Base-by-base conservation (phyloP, 1,140 invertebrate genomes). In the Penaeus vannamei region DNA sequence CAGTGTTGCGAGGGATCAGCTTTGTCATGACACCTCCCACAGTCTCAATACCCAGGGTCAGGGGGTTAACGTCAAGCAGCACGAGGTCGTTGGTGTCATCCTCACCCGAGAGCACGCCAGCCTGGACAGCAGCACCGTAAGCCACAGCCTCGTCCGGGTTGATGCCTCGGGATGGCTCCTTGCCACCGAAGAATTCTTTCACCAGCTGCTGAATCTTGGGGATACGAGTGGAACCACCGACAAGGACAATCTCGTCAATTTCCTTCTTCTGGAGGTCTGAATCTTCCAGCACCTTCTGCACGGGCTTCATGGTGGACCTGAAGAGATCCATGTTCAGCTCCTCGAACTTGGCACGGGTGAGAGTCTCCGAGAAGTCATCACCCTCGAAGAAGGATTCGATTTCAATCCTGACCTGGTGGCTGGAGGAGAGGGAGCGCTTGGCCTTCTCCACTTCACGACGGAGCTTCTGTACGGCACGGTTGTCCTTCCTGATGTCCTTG, bases 1-100 rank as follows among this genome's bases (percentile, higher is more conserved):
- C 87, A 89, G 87, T 89, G 69, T 99, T 99, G 92, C 99, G 93
- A 85, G 97, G 96, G 93, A 99, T 99, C 42, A 99, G 94, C 93
- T 99, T 99, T 90, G 99, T 99, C 99, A 99, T 99, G 20, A 99
- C 98, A 91, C 99, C 99, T 90, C 99, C 99, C 87, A 99, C 98
- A 90, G 99, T 99, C 94, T 99, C 99, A 93, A 99, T 99, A 91
- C 99, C 99, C 95, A 99, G 95, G 87, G 99, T 99, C 79, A 99
- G 94, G 91, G 99, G 99, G 93, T 99, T 99, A 69, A 99, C 99
- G 93, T 99, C 99, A 66, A 99, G 94, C 89, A 99, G 95, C 10
- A 99, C 98, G 91, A 99, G 97, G 84, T 99, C 98, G 92, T 98
- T 98, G 3, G 98, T 98, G 92, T 98, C 97, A 93, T 97, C 96